These are phyloP conservation scores for Mandrillus leucophaeus DNA, from an alignment of 2,113 vertebrate genomes.

Conservation along the genomic window DNA sequence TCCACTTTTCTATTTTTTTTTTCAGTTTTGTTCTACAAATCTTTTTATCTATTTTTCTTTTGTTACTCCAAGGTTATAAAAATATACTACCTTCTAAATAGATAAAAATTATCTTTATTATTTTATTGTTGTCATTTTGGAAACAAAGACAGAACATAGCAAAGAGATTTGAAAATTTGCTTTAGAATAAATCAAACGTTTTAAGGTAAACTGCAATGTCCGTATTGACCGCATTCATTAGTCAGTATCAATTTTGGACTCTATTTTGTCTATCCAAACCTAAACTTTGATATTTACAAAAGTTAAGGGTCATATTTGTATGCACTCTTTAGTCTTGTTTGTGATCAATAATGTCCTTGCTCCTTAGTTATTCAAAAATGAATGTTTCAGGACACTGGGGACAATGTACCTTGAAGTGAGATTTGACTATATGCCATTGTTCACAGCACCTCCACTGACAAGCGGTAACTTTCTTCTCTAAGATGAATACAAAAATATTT, in stretches of 20 bases:
- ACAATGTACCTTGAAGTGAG: neutral
- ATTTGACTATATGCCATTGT: neutral
- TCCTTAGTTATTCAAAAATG: slow-evolving; percentile 42
- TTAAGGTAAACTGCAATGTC: neutral
- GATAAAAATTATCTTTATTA: neutral
- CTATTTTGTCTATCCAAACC: neutral
- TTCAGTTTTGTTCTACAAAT: neutral
- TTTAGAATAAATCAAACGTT: slow-evolving; percentile 30
- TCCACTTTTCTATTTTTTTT: neutral
- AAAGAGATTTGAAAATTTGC: neutral
- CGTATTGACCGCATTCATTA: neutral
- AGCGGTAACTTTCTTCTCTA: neutral
- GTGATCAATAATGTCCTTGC: neutral
- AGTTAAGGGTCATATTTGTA: slow-evolving; percentile 41
- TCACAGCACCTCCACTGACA: neutral
- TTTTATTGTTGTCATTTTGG: neutral
- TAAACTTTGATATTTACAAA: slow-evolving; percentile 52
- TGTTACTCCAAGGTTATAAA: neutral
- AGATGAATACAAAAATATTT: slow-evolving; percentile 35
- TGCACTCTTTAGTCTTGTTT: slow-evolving; percentile 6
- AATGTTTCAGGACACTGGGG: slow-evolving; percentile 7
- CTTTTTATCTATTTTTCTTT: neutral
- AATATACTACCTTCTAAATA: neutral
- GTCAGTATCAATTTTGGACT: neutral
- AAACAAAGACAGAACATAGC: neutral